Conservation (phyloP, 2,888 invertebrate genomes). For the Urechis unicinctus region DNA sequence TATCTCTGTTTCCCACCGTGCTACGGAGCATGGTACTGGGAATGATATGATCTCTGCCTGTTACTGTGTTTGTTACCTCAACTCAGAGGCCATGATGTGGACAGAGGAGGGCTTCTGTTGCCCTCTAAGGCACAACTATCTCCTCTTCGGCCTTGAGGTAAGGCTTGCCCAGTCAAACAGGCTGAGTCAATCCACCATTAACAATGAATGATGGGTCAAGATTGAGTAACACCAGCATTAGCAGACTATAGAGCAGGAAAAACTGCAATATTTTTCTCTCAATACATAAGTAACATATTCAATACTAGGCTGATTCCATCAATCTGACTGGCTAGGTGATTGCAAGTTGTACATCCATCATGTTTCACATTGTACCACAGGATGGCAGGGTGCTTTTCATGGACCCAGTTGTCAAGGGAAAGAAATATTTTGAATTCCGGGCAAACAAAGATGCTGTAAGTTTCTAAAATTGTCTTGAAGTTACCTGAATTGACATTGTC, state of each 20-base stretch:
- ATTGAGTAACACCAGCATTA: too few relatives aligned
- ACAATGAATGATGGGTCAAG: too few relatives aligned
- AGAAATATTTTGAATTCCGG: constrained; percentile 43
- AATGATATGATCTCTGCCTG: constrained; percentile 32
- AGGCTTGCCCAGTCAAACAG: neutral
- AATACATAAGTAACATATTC: too few relatives aligned
- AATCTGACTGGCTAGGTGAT: too few relatives aligned
- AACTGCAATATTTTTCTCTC: too few relatives aligned
- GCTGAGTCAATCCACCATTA: too few relatives aligned
- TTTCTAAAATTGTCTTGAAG: constrained; percentile 2
- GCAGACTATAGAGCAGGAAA: too few relatives aligned
- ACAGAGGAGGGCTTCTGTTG: constrained; percentile 38
- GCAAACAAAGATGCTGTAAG: constrained; percentile 45
- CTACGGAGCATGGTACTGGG: constrained; percentile 33
- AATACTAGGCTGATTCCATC: too few relatives aligned
- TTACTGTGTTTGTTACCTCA: constrained; percentile 33
- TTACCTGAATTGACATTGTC: too few relatives aligned
- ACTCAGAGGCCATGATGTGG: constrained; percentile 37
- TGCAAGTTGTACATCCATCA: too few relatives aligned
- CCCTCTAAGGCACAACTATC: constrained; percentile 34
- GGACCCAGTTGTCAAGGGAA: constrained; percentile 43
- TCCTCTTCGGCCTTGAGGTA: constrained; percentile 44
- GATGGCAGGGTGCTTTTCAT: constrained; percentile 48
- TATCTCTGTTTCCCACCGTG: constrained; percentile 20
- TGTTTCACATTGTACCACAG: constrained; percentile 4